Base-by-base conservation (phyloP, 53 echinoderm and acorn worm genomes). In the Henricia sp. region DNA sequence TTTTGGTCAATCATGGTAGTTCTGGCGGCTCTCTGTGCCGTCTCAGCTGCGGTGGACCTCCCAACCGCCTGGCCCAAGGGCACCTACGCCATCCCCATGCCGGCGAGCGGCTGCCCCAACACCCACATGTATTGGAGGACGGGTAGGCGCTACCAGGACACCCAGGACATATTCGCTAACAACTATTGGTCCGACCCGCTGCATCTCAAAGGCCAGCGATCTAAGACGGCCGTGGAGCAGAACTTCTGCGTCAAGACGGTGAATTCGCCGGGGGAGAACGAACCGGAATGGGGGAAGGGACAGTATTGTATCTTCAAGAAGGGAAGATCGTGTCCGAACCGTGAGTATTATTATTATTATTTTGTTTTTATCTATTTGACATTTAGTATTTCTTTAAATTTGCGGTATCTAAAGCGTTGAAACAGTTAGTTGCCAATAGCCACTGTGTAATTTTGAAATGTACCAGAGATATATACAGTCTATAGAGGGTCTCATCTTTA, bases 301-400 rank as follows among this genome's bases (percentile, higher is more conserved):
- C 87, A 90, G 65, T 95, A 95, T 66, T 95, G 95, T 69, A 82
- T 95, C 51, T 85, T 84, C 26, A 92, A 90, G 70, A 92, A 92
- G 69, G 95, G 95, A 1, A 36, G 13, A 0, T 35, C 50, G 37
- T 95, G 95, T 52, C 95, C 95, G 8, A 27, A 82, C 76, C 88
- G 95, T 95, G 25, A 60, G 87, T 87, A 23, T 21, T 44, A 13
- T 44, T 44, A 44, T 44, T 13, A 13, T 6, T 44, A 13, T 44
- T 44, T 44, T 44, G 44, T 44, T 44, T 44, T 44, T 13, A 13
- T 44, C 44, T 9, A 44, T 44, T 44, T 13, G 44, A 13, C 6
- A 44, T 44, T 13, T 44, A n/a, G n/a, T n/a, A n/a, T n/a, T n/a
- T n/a, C n/a, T n/a, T n/a, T n/a, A n/a, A n/a, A n/a, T n/a, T n/a